Base-by-base conservation (phyloP, 2,113 vertebrate species). In the Atractosteus spatula region DNA sequence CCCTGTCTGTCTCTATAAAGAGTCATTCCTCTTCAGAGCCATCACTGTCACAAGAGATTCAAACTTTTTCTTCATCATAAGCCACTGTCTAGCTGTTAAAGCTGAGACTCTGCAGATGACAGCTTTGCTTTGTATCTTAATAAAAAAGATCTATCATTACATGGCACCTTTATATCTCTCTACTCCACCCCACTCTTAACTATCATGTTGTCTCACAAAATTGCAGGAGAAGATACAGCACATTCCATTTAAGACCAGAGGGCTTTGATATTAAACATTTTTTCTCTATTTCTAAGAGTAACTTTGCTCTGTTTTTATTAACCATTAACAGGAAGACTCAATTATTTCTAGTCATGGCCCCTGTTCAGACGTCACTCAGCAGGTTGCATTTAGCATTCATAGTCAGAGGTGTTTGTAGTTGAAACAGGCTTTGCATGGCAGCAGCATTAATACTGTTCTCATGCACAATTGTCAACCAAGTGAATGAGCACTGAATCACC, bases 391-490 rank as follows among this genome's bases (percentile, higher is more conserved):
- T 59, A 62, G 29, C 69, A 47, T 61, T 71, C 59, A 47, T 14
- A 6, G 10, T 71, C 14, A 10, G 16, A 71, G 57, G 41, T 16
- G 51, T n/a, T 45, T 66, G 41, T 42, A 14, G 41, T 41, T 51
- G 29, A 66, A 17, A 41, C 55, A 7, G 10, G n/a, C 66, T 56
- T 41, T 42, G 29, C 41, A 14, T 51, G 51, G 41, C 8, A 41
- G 41, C 7, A 29, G 8, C 62, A 72, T 66, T 57, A 66, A 72
- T 72, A 56, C 11, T 66, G 47, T 44, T 72, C 51, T 66, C 54
- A 57, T 16, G 42, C 0, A 1, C 43, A 41, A 66, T 5, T 42
- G 42, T 55, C 47, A 55, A 13, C 51, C 17, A 44, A 13, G 41
- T 29, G 41, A 42, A 13, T 14, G 41, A 56, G 12, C 55, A 3